These are phyloP conservation scores for Trissonchulus latispiculum DNA, from an alignment of 2,888 invertebrate genomes.

Conservation along the genomic window DNA sequence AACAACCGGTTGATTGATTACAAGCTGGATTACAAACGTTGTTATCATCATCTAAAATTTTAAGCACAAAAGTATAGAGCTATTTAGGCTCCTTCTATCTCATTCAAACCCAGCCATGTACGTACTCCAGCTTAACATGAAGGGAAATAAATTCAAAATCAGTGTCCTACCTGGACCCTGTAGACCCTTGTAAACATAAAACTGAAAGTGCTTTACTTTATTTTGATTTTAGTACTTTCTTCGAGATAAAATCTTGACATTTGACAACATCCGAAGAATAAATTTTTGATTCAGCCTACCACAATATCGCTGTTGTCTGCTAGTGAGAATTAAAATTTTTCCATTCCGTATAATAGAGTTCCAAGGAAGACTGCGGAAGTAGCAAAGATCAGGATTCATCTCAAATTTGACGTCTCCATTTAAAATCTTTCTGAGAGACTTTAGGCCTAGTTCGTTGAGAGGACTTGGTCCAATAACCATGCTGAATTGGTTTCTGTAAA, in stretches of 20 bases:
- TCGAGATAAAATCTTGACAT: too few species aligned
- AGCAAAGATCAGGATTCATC: constrained; percentile 78
- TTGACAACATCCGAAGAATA: too few species aligned
- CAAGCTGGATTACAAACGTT: constrained; percentile 77
- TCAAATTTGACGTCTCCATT: constrained; percentile 60
- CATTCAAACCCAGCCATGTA: too few species aligned
- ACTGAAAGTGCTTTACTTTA: too few species aligned
- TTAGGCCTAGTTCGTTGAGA: constrained; percentile 13
- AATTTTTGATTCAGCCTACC: too few species aligned
- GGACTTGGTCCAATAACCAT: neutral
- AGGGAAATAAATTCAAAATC: too few species aligned
- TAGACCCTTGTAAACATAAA: too few species aligned
- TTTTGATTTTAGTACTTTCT: too few species aligned
- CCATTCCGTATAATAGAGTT: neutral
- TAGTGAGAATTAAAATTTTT: neutral
- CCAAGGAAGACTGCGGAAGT: constrained; percentile 82
- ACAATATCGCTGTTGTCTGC: neutral
- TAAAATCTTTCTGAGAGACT: neutral
- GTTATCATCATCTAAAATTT: constrained; percentile 56
- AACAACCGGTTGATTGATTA: constrained; percentile 73
- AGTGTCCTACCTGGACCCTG: too few species aligned
- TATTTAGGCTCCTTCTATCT: too few species aligned
- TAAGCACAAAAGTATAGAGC: too few species aligned
- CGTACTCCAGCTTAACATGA: too few species aligned
- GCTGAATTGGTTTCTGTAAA: constrained; percentile 3